Evolutionary conservation across 2,113 vertebrate genomes (phyloP).

Genomic region (Pteropus alecto): DNA sequence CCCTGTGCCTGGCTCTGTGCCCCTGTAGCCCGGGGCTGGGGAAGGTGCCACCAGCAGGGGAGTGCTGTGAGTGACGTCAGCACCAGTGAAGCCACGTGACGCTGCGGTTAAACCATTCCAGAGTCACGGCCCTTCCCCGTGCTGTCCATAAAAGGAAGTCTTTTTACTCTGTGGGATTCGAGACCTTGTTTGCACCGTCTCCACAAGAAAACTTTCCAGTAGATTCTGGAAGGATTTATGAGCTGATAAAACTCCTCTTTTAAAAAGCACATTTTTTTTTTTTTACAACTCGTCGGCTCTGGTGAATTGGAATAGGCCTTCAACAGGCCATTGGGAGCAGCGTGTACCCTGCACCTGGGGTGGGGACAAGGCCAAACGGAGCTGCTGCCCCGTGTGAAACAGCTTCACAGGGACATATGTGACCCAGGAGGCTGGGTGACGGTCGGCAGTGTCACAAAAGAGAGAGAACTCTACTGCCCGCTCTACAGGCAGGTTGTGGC

Average conservation of each 20-base stretch:
- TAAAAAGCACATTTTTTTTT: background rate
- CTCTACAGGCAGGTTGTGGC: too few relatives aligned
- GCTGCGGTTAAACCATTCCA: constrained; percentile 75
- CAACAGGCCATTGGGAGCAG: too few relatives aligned
- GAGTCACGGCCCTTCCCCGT: constrained; percentile 73
- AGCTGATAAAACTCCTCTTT: constrained; percentile 59
- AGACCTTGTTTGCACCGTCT: constrained; percentile 78
- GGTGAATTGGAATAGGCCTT: fast-evolving
- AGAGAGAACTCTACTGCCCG: fast-evolving
- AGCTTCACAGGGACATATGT: background rate
- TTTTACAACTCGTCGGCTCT: background rate
- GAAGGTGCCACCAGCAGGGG: constrained; percentile 75
- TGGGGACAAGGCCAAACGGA: background rate
- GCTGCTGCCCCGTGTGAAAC: background rate
- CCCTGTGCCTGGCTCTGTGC: constrained; percentile 62
- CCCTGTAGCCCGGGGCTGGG: constrained; percentile 73
- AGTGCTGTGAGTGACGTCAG: constrained; percentile 78
- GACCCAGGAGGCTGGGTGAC: background rate
- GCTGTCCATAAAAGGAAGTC: constrained; percentile 84
- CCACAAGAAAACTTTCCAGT: constrained; percentile 63
- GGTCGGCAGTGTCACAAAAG: background rate
- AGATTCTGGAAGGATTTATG: constrained; percentile 65
- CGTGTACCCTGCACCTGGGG: fast-evolving
- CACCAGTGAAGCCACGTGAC: constrained; percentile 79
- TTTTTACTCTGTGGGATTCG: constrained; percentile 64